Conservation (phyloP, 2,113 vertebrate species). For the Peromyscus maniculatus region DNA sequence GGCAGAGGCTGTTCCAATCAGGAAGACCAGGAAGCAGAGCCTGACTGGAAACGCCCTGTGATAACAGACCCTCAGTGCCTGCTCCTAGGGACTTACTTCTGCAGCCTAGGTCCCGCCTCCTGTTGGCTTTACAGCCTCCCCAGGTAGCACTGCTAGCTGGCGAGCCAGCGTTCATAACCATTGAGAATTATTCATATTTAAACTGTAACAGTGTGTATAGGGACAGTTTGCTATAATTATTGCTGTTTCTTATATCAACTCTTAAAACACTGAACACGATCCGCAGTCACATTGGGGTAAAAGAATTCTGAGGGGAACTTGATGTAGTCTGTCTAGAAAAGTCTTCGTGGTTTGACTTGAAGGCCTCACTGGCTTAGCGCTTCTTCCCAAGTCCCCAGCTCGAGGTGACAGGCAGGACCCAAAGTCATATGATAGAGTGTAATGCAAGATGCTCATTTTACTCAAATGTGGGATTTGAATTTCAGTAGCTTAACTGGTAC, state of each 20-base stretch:
- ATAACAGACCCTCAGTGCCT: not conserved
- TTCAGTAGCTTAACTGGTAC: not conserved
- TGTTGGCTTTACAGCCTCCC: not conserved
- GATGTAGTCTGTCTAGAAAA: not conserved
- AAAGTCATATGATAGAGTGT: not conserved
- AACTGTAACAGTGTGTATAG: not conserved
- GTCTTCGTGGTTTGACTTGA: not conserved
- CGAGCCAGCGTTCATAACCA: not conserved
- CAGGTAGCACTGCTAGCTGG: not conserved
- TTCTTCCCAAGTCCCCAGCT: not conserved
- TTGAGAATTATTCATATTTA: not conserved
- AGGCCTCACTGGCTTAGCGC: not conserved
- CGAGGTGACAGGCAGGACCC: not conserved
- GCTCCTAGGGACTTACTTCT: not conserved
- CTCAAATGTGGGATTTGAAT: not conserved
- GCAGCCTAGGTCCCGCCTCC: not conserved
- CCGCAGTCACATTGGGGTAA: not conserved
- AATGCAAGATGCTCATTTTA: not conserved
- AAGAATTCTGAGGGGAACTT: not conserved
- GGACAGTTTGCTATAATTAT: not conserved
- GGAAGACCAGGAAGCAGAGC: not conserved
- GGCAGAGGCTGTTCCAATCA: not conserved
- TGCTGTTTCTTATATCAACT: not conserved
- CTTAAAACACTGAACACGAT: not conserved
- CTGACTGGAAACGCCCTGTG: not conserved